Evolutionary conservation across 2,797 vertebrate species (phyloP), one percentile per base, ranked within the genome.

Genomic region (Rachycentron canadum): DNA sequence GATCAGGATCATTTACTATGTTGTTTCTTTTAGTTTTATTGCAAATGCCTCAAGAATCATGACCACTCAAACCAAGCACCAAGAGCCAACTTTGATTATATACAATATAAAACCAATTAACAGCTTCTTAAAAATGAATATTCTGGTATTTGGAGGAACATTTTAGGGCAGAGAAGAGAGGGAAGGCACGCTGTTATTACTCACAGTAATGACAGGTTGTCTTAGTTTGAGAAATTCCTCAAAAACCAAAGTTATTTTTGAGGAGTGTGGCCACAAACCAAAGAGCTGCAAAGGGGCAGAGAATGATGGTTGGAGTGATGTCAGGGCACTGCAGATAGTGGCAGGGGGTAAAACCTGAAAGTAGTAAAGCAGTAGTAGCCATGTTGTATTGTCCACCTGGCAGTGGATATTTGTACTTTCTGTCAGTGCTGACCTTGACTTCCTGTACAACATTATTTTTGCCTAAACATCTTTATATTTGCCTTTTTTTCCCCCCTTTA

Each of bases 161-260:
- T 69, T 63, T 72, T 25, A 16, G 19, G 64, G 61, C 34, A 52
- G 14, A 5, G 32, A 62, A 34, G 41, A 38, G n/a, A 4, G 25
- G 59, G 43, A 49, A 32, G n/a, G 23, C 3, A 19, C 3, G 3
- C 47, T 63, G 30, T 65, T 58, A 78, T 78, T 63, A 59, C 53
- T 62, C 3, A 7, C 7, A 28, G 41, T 73, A 79, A 85, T 57
- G 14, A 69, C 36, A 81, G 69, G 45, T 21, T 64, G 25, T 50
- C 4, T 17, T 7, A 0, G 26, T 5, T 26, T 52, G 21, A 69
- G 21, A 71, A 55, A 74, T 77, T 74, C 49, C 55, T 61, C 6
- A 38, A 47, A 30, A 32, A 36, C 26, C 43, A 53, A 53, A 28
- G 25, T 7, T 26, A 17, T 19, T 47, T 55, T 28, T 69, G 26